Evolutionary conservation across 2,113 vertebrate genomes (phyloP).

Genomic region (Catharus minimus): DNA sequence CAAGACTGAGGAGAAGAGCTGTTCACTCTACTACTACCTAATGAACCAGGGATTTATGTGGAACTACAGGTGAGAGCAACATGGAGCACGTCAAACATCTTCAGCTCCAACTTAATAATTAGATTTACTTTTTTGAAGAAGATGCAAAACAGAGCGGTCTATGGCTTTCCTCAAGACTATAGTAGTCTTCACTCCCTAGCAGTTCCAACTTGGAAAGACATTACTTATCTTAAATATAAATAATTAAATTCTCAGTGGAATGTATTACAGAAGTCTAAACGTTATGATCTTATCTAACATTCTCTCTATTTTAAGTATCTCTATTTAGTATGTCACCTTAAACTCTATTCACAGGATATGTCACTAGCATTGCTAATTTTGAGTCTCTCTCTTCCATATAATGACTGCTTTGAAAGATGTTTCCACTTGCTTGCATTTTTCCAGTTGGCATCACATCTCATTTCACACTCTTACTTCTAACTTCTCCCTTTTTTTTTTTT

Average conservation of each 20-base stretch:
- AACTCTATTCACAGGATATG: constrained; percentile 17
- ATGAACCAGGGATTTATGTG: background rate
- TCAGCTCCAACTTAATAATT: background rate
- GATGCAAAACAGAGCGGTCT: background rate
- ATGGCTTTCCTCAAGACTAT: background rate
- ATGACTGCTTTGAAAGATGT: constrained; percentile 43
- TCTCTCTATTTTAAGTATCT: constrained; percentile 25
- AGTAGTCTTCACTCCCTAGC: background rate
- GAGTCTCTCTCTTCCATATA: constrained; percentile 9
- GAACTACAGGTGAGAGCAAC: background rate
- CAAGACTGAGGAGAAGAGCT: background rate
- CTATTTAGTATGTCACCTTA: constrained; percentile 13
- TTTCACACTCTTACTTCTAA: background rate
- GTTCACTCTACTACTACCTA: background rate
- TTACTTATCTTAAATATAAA: background rate
- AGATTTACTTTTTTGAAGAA: background rate
- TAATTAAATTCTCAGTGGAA: background rate
- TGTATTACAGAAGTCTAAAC: background rate
- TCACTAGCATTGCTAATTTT: constrained; percentile 13
- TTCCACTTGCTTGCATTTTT: constrained; percentile 48
- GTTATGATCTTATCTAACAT: constrained; percentile 18
- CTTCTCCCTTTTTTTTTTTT: background rate
- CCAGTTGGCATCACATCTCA: background rate
- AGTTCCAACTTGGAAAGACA: background rate
- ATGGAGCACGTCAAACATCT: background rate